Base-by-base conservation (phyloP, 2,888 invertebrate species). In the Adineta ricciae region DNA sequence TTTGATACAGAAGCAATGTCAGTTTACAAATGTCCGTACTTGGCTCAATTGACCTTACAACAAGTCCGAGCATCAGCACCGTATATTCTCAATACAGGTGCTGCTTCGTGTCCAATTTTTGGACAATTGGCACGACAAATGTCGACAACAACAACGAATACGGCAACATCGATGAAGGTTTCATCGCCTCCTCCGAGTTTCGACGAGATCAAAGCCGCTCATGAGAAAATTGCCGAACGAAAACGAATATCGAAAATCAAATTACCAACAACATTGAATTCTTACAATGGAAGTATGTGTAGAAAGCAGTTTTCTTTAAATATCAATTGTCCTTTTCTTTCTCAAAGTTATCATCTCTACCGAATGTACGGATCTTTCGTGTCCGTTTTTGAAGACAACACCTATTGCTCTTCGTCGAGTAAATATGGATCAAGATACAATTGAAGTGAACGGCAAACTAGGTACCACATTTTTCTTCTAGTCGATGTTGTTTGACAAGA, bases 31-130 rank as follows among this genome's bases (percentile, higher is more conserved):
- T 78, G 78, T 41, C 78, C 78, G 4, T 78, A 38, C 41, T 78
- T 78, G n/a, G 41, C 78, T 1, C 41, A 78, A 78, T 78, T 78
- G n/a, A 78, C 78, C n/a, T 21, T 78, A 41, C 78, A 78, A 78
- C 78, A 78, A 78, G 78, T 78, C 3, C 78, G 78, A 78, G 24
- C 78, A 41, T 78, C 78, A 8, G 78, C 78, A 14, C 9, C 38
- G 41, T 7, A 78, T 78, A 78, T 78, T 78, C 19, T 78, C 3
- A 41, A 41, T 41, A 1, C 24, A 24, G 78, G 78, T 8, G 78
- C 78, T n/a, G n/a, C 8, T 24, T n/a, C 41, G 14, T 78, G 78
- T 78, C 78, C 78, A n/a, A 41, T 78, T 24, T 78, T 41, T 41
- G n/a, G 78, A 41, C 38, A 38, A 41, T 78, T 41, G 1, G 41